Conservation (phyloP, 1,140 invertebrate genomes). For the Medauroidea extradentata region DNA sequence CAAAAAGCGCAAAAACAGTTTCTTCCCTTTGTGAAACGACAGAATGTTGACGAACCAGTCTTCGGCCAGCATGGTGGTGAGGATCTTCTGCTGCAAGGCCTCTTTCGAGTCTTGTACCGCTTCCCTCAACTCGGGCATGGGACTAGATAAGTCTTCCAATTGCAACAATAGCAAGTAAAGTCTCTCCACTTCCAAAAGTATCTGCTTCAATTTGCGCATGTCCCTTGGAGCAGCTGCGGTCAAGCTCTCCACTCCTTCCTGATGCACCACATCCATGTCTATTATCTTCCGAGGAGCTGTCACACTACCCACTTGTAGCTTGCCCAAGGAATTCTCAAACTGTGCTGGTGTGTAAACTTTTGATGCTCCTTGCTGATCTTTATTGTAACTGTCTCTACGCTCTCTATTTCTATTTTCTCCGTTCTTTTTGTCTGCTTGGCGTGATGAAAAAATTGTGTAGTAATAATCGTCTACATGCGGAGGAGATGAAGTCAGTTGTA, state of each 20-base stretch:
- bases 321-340: constrained; percentile 89
- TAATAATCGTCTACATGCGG: constrained; percentile 85
- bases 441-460: constrained; percentile 65
- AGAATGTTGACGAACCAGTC: constrained; percentile 1
- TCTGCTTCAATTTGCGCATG: constrained; percentile 64
- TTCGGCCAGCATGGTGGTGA: neutral
- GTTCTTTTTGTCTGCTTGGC: constrained; percentile 50
- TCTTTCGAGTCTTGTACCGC: neutral
- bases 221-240: constrained; percentile 46
- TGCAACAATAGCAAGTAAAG: constrained; percentile 22
- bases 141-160: constrained; percentile 7
- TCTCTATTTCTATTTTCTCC: constrained; percentile 38
- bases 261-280: constrained; percentile 74
- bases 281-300: constrained; percentile 92
- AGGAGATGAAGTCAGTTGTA: constrained; percentile 81
- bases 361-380: constrained; percentile 36
- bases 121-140: constrained; percentile 1
- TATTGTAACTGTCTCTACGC: constrained; percentile 19
- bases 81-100: constrained; percentile 2
- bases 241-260: constrained; percentile 48
- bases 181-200: constrained; percentile 77
- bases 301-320: constrained; percentile 80
- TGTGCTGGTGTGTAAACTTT: constrained; percentile 68
- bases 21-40: constrained; percentile 12
- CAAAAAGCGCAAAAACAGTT: neutral